These are phyloP conservation scores for Platypus cylindrus DNA, from an alignment of 2,888 invertebrate species.

Conservation along the genomic window DNA sequence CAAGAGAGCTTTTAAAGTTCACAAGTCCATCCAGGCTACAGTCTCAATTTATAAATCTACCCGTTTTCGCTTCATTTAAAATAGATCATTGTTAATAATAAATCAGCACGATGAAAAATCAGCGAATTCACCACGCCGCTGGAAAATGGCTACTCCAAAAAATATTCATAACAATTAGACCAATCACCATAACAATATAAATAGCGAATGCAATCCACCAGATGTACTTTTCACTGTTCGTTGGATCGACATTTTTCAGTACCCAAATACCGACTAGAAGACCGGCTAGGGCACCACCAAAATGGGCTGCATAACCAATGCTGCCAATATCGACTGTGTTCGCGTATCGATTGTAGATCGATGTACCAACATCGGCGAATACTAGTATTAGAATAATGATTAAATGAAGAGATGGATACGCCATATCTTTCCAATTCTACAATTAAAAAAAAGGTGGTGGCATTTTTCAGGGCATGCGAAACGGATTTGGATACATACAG, in stretches of 20 bases:
- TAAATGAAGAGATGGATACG: constrained; percentile 72
- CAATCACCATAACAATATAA: constrained; percentile 58
- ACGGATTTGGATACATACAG: too few species aligned
- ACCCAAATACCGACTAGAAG: constrained; percentile 52
- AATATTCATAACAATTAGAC: constrained; percentile 25
- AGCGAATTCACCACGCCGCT: too few species aligned
- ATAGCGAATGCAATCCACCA: constrained; percentile 59
- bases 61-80: too few species aligned
- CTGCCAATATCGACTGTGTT: constrained; percentile 55
- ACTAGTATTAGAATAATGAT: constrained; percentile 68
- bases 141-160: too few species aligned
- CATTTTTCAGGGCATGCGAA: too few species aligned
- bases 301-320: constrained; percentile 86
- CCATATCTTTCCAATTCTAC: constrained; percentile 78
- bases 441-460: constrained; percentile 23
- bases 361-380: constrained; percentile 72
- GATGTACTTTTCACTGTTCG: constrained; percentile 45
- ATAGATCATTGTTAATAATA: too few species aligned
- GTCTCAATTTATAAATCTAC: too few species aligned
- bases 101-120: too few species aligned
- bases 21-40: too few species aligned
- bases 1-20: too few species aligned
- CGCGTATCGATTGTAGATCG: constrained; percentile 75
- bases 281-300: constrained; percentile 77
- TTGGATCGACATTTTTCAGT: constrained; percentile 47